Evolutionary conservation across 2,888 invertebrate genomes (phyloP).

Genomic region (Aromia moschata): DNA sequence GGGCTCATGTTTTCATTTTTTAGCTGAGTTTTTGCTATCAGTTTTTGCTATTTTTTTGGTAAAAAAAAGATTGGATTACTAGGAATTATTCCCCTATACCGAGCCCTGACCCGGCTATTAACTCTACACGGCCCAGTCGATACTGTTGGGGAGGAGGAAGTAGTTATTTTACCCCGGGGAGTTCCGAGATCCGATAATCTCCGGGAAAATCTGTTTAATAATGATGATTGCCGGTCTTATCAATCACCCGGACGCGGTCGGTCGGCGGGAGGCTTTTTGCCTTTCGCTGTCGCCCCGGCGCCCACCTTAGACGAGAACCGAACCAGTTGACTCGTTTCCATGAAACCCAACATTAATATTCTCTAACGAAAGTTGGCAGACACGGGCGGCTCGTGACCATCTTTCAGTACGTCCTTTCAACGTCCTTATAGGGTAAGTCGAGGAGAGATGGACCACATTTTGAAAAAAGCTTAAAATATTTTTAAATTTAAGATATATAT

Average conservation of each 20-base stretch:
- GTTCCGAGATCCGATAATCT: slow-evolving; percentile 46
- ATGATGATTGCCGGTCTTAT: slow-evolving; percentile 46
- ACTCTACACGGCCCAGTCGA: slow-evolving; percentile 9
- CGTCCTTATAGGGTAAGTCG: too few relatives aligned
- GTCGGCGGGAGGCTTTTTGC: slow-evolving; percentile 16
- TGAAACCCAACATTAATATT: slow-evolving; percentile 17
- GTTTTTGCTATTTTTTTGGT: too few relatives aligned
- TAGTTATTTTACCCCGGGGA: slow-evolving; percentile 42
- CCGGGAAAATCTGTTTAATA: slow-evolving; percentile 45
- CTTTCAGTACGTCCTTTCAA: too few relatives aligned
- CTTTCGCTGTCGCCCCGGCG: slow-evolving; percentile 5
- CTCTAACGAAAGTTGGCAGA: background rate
- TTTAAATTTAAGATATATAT: too few relatives aligned
- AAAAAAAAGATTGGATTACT: too few relatives aligned
- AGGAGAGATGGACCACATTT: too few relatives aligned
- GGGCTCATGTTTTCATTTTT: too few relatives aligned
- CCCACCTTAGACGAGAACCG: slow-evolving; percentile 9
- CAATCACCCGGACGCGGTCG: slow-evolving; percentile 37
- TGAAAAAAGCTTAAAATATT: too few relatives aligned
- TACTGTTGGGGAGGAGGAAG: slow-evolving; percentile 22
- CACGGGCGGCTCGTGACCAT: background rate
- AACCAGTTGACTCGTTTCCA: slow-evolving; percentile 5
- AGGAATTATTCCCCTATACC: background rate
- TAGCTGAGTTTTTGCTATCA: too few relatives aligned
- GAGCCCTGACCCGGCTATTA: slow-evolving; percentile 7